Conservation (phyloP, 92 coral and sea anemone species). For the Metridium senile region DNA sequence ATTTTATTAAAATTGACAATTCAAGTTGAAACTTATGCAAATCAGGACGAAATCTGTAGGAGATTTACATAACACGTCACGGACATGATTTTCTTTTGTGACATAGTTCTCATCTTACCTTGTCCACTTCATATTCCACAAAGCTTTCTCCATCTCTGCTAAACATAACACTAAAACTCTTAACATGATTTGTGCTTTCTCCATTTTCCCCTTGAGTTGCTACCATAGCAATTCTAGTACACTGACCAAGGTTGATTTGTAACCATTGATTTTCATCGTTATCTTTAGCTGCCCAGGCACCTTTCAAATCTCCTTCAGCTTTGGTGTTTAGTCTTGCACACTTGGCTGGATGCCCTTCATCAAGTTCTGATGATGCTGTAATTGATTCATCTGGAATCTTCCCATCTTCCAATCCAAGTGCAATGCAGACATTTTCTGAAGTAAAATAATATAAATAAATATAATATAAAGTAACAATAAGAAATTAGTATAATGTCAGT, state of each 20-base stretch:
- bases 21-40: too few relatives aligned
- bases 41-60: too few relatives aligned
- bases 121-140: slow-evolving; percentile 53
- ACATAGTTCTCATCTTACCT: slow-evolving; percentile 11
- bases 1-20: too few relatives aligned
- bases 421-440: slow-evolving; percentile 50
- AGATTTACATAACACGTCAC: too few relatives aligned
- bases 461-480: too few relatives aligned
- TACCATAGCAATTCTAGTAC: slow-evolving; percentile 45
- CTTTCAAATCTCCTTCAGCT: slow-evolving; percentile 72
- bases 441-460: too few relatives aligned
- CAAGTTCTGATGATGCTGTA: slow-evolving; percentile 75
- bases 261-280: slow-evolving; percentile 81
- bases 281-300: slow-evolving; percentile 77
- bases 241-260: slow-evolving; percentile 76
- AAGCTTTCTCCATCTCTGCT: slow-evolving; percentile 72
- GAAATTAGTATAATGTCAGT: too few relatives aligned
- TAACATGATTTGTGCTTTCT: slow-evolving; percentile 64
- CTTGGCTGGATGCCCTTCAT: slow-evolving; percentile 65
- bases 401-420: slow-evolving; percentile 76
- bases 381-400: slow-evolving; percentile 63
- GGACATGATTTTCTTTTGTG: too few relatives aligned
- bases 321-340: slow-evolving; percentile 72
- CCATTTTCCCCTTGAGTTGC: slow-evolving; percentile 77
- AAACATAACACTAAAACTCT: slow-evolving; percentile 55